Base-by-base conservation (phyloP, 2,113 vertebrate species). In the Bufo gargarizans region DNA sequence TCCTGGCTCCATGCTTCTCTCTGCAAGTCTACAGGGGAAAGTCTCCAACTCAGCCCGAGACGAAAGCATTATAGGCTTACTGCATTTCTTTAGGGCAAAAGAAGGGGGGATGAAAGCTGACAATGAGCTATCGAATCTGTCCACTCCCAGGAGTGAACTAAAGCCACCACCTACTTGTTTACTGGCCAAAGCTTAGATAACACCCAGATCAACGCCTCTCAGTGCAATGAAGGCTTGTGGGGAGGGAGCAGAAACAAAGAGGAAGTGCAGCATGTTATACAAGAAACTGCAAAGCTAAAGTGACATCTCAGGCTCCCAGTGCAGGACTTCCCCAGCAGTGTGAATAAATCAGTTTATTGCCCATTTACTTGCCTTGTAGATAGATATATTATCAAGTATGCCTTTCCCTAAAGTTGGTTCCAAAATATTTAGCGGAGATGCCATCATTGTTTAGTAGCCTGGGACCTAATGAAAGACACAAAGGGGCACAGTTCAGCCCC, bases 181-280 rank as follows among this genome's bases (percentile, higher is more conserved):
- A 87, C 86, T 55, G 81, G 76, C n/a, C 58, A 76, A 74, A n/a
- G 83, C 86, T 87, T 71, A 79, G 74, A 86, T 78, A 86, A 86
- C 72, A 59, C 50, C 76, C 63, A 86, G 76, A 79, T 79, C 69
- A 56, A 82, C 59, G 74, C 74, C 59, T 55, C 43, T 53, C 72
- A 71, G 45, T 33, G 82, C 72, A 63, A 59, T 10, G 56, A 45
- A 76, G 58, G 72, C 45, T 22, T 17, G n/a, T 63, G 11, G 67
- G 47, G 59, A 43, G 77, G 59, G n/a, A 45, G 49, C 76, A 56
- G 11, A 49, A 82, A n/a, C 59, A 58, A 47, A 17, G 72, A 55
- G 76, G 76, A 80, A 43, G 76, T 67, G 58, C 45, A 49, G 19
- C 13, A 20, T 45, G 77, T 69, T 81, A 87, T 55, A 79, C 86